A percentile compares a stretch with the other conserved stretches of the same genome.
Conservation (phyloP, 1,140 invertebrate genomes). For the Philotrypesis tridentata region DNA sequence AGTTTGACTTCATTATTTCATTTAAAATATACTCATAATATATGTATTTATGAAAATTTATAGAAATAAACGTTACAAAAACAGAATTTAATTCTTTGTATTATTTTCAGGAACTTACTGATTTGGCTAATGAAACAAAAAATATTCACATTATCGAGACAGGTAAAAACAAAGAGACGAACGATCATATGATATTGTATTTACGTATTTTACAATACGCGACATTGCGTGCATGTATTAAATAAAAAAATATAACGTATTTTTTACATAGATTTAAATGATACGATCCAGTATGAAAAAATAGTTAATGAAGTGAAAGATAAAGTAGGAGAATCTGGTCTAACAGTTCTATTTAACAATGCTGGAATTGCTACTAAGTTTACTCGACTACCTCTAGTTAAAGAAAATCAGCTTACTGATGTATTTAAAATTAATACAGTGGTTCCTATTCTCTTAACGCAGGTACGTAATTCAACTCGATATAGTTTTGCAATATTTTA, state of each 20-base stretch:
- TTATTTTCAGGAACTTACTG: slow-evolving; percentile 78
- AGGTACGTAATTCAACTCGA: slow-evolving; percentile 80
- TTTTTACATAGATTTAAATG: slow-evolving; percentile 78
- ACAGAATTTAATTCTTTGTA: no score
- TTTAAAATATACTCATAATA: no score
- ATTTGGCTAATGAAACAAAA: slow-evolving; percentile 75
- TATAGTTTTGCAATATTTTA: no score
- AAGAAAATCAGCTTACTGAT: slow-evolving; percentile 81
- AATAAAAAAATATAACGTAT: background rate
- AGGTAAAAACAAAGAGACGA: slow-evolving; percentile 72
- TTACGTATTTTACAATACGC: no score
- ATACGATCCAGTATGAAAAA: slow-evolving; percentile 77
- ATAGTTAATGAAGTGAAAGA: slow-evolving; percentile 76
- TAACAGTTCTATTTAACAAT: slow-evolving; percentile 92
- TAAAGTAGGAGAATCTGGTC: slow-evolving; percentile 79
- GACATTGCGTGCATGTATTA: background rate
- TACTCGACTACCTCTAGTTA: slow-evolving; percentile 81
- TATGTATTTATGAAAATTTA: no score
- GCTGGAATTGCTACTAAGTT: slow-evolving; percentile 86
- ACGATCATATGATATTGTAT: slow-evolving; percentile 2
- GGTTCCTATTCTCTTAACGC: slow-evolving; percentile 87
- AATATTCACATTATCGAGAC: slow-evolving; percentile 81
- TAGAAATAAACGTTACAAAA: no score
- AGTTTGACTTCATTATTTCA: no score
- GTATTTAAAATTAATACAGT: slow-evolving; percentile 85